Evolutionary conservation across 2,113 vertebrate species (phyloP), one percentile per base, ranked within the genome.

Genomic region (Phyllostomus discolor): DNA sequence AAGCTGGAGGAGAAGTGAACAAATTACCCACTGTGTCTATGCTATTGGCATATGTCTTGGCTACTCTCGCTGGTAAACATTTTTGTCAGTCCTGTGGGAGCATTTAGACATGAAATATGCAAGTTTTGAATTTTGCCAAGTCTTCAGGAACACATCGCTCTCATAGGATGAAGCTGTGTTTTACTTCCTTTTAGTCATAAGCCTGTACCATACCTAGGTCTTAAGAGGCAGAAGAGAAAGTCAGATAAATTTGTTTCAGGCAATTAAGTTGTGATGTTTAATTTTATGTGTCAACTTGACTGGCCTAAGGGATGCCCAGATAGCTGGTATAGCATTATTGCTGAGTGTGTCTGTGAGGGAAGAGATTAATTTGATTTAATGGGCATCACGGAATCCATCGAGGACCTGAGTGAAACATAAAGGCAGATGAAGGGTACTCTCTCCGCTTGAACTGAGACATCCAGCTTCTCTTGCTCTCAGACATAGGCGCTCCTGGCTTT

Each of bases 41-140:
- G 22, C 22, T 85, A 38, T 12, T 92, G 50, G 17, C 52, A 57
- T 72, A 95, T 67, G 76, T 79, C 66, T 80, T 75, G 38, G 64
- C 50, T 66, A 93, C 41, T 69, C 70, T 78, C 24, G 9, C 57
- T 73, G 67, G 46, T 35, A 94, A 91, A 94, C 54, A 93, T 73
- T 38, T 35, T 81, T 93, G 20, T 95, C 54, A 82, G 92, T 89
- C 78, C 88, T 90, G 5, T 38, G 64, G 75, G 94, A 94, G 75
- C 54, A 86, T 94, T 86, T 78, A 72, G 54, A 82, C 15, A 80
- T 52, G 91, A 94, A 91, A 93, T 95, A 96, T 70, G 26, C 11
- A 89, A 82, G 41, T 91, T 93, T 78, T 86, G 75, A 81, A 70
- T 43, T 91, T n/a, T 88, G 26, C 73, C 73, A 97, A 89, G 81